Base-by-base conservation (phyloP, 2,113 vertebrate species). In the Guaruba guarouba region DNA sequence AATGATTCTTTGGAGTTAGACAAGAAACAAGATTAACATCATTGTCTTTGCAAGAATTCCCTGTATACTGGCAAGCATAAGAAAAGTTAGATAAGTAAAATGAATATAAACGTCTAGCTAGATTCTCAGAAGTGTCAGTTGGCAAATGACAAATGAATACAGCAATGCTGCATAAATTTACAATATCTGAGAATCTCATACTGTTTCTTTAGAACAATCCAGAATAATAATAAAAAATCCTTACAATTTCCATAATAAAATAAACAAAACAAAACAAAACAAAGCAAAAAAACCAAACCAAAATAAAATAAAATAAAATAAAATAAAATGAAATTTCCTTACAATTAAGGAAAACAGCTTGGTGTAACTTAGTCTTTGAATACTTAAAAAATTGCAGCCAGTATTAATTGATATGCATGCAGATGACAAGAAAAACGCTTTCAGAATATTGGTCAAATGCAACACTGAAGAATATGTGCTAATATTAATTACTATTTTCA, bases 401-500 rank as follows among this genome's bases (percentile, higher is more conserved):
- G 6, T 48, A 67, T 83, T 41, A 83, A 67, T 83, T 41, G 74
- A 90, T 70, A 55, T 7, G 43, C 4, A 63, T 10, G 27, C 7
- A 86, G 27, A 37, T 51, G 29, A 74, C 51, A 91, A 63, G 24
- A 55, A 82, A 88, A 74, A 29, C 0, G 0, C 37, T 67, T 61
- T 84, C 48, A 63, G 35, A 59, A 70, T 86, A 43, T 48, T 84
- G 27, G 20, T 71, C 83, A 43, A 71, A 84, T 62, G 31, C 8
- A 77, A 44, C 3, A 2, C 6, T 78, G 76, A 92, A 61, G 8
- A 62, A 7, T 43, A 6, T 55, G 67, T 64, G 54, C 29, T 83
- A 94, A 80, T 77, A 83, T 54, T 92, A 92, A 68, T 80, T 86
- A 82, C 69, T 83, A 39, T 91, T 90, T 94, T 96, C 66, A 61